These are phyloP conservation scores for Brassicogethes aeneus DNA, from an alignment of 2,888 invertebrate species.

Conservation along the genomic window DNA sequence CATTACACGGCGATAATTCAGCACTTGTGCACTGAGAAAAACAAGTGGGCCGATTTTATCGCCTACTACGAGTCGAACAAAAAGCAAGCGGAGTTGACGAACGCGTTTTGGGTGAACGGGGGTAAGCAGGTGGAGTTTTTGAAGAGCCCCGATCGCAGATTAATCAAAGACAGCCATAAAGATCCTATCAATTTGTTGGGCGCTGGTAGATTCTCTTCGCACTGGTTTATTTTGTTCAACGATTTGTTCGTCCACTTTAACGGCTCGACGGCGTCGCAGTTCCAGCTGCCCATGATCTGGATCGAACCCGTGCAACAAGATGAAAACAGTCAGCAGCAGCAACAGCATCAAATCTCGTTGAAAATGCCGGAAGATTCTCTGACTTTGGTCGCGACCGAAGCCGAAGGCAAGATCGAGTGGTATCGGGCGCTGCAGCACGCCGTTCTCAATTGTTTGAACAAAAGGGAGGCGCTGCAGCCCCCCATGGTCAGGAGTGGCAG, in stretches of 20 bases:
- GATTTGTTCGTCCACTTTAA: slow-evolving; percentile 71
- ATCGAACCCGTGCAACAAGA: slow-evolving; percentile 59
- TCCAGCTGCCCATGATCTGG: slow-evolving; percentile 71
- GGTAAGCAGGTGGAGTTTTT: slow-evolving; percentile 54
- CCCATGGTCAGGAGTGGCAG: slow-evolving; percentile 63
- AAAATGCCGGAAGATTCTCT: slow-evolving; percentile 73
- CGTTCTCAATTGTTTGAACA: slow-evolving; percentile 59
- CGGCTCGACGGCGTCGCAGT: slow-evolving; percentile 55
- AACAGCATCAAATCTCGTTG: slow-evolving; percentile 57
- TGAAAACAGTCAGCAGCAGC: slow-evolving; percentile 47
- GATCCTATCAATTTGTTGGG: slow-evolving; percentile 60
- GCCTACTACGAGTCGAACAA: slow-evolving; percentile 54
- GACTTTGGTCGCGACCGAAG: slow-evolving; percentile 53
- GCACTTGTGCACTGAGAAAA: slow-evolving; percentile 40
- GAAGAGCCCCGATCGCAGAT: slow-evolving; percentile 57
- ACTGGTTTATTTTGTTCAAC: slow-evolving; percentile 74
- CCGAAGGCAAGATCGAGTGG: slow-evolving; percentile 73
- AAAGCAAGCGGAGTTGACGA: slow-evolving; percentile 59
- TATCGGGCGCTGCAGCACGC: slow-evolving; percentile 64
- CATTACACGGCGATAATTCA: slow-evolving; percentile 55
- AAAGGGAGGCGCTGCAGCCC: slow-evolving; percentile 53
- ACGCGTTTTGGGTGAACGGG: slow-evolving; percentile 64
- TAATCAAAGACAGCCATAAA: slow-evolving; percentile 68
- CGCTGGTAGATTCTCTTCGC: slow-evolving; percentile 65
- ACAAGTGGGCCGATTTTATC: slow-evolving; percentile 54